These are phyloP conservation scores for Ceyx cyanopectus DNA, from an alignment of 2,113 vertebrate genomes.

Conservation along the genomic window DNA sequence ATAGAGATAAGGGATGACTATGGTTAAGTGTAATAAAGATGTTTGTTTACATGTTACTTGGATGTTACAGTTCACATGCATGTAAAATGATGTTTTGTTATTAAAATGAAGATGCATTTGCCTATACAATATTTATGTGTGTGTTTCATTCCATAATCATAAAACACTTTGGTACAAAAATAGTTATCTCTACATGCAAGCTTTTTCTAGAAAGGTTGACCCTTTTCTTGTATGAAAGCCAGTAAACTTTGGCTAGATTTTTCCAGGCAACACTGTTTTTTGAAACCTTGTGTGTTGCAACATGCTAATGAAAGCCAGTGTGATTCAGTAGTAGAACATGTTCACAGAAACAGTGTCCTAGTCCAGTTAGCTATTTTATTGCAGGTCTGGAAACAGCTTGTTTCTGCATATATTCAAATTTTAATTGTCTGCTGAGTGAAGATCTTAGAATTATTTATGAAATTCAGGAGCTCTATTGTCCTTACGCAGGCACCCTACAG, in stretches of 20 bases:
- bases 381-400: background rate
- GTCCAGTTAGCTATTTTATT: slow-evolving; percentile 19
- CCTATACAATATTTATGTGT: background rate
- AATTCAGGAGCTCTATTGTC: background rate
- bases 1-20: background rate
- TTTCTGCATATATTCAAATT: slow-evolving; percentile 44
- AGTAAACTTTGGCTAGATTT: background rate
- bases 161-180: background rate
- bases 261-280: background rate
- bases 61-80: background rate
- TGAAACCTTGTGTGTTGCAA: background rate
- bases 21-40: background rate
- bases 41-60: background rate
- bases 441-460: background rate
- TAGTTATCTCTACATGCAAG: background rate
- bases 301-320: background rate
- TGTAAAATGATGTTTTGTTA: background rate
- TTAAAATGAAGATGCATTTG: background rate
- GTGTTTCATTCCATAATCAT: background rate
- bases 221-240: background rate
- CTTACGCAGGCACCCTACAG: background rate
- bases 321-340: slow-evolving; percentile 44
- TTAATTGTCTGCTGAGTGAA: slow-evolving; percentile 19
- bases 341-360: background rate
- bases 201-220: background rate